A percentile compares a stretch with the other conserved stretches of the same genome.
phyloP scores from a whole-genome alignment of 1,140 invertebrate genomes.

The Pseudomyrmex concolor region DNA sequence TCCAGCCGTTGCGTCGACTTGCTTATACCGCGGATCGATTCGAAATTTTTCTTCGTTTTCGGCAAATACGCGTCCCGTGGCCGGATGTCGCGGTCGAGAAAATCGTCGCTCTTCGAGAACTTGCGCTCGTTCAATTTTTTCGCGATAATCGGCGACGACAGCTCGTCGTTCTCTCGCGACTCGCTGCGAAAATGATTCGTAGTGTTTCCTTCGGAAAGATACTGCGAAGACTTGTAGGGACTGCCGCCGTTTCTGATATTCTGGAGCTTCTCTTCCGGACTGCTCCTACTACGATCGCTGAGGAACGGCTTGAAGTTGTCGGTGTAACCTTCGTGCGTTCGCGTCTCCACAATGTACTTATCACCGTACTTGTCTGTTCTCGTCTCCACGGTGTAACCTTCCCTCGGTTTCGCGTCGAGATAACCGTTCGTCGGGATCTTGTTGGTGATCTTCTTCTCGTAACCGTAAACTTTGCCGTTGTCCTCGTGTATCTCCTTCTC shows the following conservation, averaged over 20 bases:
- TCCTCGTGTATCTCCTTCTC: constrained; percentile 83
- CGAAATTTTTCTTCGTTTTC: constrained; percentile 79
- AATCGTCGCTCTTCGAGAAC: constrained; percentile 80
- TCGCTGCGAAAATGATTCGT: constrained; percentile 56
- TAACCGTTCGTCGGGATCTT: constrained; percentile 77
- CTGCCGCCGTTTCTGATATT: constrained; percentile 45
- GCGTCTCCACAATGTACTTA: constrained; percentile 86
- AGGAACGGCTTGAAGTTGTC: constrained; percentile 80
- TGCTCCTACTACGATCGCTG: constrained; percentile 76
- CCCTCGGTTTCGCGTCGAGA: constrained; percentile 74
- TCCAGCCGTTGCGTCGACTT: constrained; percentile 82
- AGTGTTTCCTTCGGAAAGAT: constrained; percentile 52
- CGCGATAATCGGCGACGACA: constrained; percentile 67
- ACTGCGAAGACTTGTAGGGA: constrained; percentile 58
- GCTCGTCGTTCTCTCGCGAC: constrained; percentile 52
- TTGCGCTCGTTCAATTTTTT: constrained; percentile 78
- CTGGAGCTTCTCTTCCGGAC: constrained; percentile 75
- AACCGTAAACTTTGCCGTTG: constrained; percentile 82
- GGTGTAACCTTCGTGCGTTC: constrained; percentile 78
- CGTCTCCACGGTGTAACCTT: constrained; percentile 86
- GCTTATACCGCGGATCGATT: constrained; percentile 79
- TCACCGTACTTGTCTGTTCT: constrained; percentile 85
- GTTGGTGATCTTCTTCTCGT: constrained; percentile 83
- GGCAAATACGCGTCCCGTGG: constrained; percentile 70
- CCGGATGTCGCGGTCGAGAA: constrained; percentile 73